These are phyloP conservation scores for Amorpha juglandis DNA, from an alignment of 2,888 invertebrate genomes.

Conservation along the genomic window DNA sequence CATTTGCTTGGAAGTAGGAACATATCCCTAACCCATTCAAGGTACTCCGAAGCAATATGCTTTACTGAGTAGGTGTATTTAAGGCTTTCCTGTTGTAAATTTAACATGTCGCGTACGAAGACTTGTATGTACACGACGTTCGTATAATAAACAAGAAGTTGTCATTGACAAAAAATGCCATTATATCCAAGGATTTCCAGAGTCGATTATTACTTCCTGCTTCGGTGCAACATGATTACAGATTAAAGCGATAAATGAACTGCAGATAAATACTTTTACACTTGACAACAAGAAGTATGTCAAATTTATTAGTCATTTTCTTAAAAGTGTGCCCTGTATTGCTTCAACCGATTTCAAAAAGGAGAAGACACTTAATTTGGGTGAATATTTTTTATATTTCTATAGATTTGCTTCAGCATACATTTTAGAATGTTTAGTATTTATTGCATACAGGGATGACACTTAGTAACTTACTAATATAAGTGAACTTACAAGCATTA, in stretches of 20 bases:
- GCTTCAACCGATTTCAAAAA: background rate
- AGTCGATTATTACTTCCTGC: constrained; percentile 10
- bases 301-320: background rate
- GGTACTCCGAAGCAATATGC: background rate
- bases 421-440: too few species aligned
- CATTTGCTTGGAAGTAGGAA: background rate
- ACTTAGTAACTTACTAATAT: too few species aligned
- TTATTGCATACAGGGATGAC: too few species aligned
- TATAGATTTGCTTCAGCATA: too few species aligned
- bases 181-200: constrained; percentile 17
- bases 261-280: background rate
- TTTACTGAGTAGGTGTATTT: background rate
- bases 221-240: constrained; percentile 3
- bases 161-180: constrained; percentile 9
- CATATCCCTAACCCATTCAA: constrained; percentile 3
- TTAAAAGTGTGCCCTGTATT: background rate
- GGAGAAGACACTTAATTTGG: too few species aligned
- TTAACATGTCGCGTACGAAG: constrained; percentile 7
- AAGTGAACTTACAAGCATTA: too few species aligned
- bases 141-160: constrained; percentile 12
- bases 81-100: constrained; percentile 10
- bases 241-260: constrained; percentile 18
- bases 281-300: background rate
- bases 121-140: background rate
- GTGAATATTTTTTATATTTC: too few species aligned